Evolutionary conservation across 1,140 invertebrate genomes (phyloP).

Genomic region (Drosophila nannoptera): DNA sequence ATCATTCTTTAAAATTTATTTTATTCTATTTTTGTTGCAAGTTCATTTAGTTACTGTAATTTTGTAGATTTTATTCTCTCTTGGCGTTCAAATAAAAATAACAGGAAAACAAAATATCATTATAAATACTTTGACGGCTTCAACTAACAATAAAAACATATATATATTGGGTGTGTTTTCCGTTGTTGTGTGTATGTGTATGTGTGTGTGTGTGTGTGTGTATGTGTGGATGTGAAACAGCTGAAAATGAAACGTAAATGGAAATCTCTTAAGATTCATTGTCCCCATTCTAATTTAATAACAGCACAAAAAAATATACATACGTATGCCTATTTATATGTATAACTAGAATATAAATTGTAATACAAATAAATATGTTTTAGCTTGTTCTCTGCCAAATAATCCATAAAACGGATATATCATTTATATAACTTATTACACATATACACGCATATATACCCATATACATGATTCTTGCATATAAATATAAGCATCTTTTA

Average conservation of each 20-base stretch:
- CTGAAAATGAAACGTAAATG: constrained; percentile 19
- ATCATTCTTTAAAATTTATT: constrained; percentile 24
- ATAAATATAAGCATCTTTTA: constrained; percentile 37
- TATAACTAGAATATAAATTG: constrained; percentile 18
- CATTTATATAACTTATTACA: constrained; percentile 46
- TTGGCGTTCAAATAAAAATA: constrained; percentile 16
- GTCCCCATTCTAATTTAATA: constrained; percentile 32
- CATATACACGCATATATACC: constrained; percentile 28
- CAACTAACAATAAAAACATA: constrained; percentile 54
- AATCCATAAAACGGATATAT: constrained; percentile 76
- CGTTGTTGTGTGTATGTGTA: background rate
- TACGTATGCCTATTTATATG: background rate
- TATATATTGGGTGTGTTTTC: constrained; percentile 17
- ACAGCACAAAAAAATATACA: constrained; percentile 38
- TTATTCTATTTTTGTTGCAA: constrained; percentile 12
- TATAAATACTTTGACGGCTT: constrained; percentile 68
- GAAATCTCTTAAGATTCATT: constrained; percentile 19
- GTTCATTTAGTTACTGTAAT: constrained; percentile 18
- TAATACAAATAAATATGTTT: constrained; percentile 41
- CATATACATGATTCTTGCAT: constrained; percentile 43
- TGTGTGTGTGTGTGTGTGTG: constrained; percentile 3
- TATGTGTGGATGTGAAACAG: constrained; percentile 5
- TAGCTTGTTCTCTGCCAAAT: constrained; percentile 42
- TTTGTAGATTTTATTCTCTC: constrained; percentile 29
- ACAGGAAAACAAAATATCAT: constrained; percentile 24